These are phyloP conservation scores for Chloropsis hardwickii DNA, from an alignment of 2,113 vertebrate species.

Conservation along the genomic window DNA sequence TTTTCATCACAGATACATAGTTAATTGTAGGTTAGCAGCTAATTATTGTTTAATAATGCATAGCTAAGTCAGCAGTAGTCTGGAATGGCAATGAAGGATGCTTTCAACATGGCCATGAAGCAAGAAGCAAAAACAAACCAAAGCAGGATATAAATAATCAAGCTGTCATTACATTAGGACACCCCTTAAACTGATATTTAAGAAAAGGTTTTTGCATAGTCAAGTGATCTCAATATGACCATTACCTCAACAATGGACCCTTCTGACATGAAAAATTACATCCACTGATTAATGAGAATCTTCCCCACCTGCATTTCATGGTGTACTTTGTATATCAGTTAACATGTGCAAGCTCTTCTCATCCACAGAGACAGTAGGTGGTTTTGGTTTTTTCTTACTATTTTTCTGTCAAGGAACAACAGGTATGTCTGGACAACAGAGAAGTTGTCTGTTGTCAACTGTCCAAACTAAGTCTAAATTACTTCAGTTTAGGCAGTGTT, in stretches of 20 bases:
- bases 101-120: neutral
- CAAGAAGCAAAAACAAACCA: neutral
- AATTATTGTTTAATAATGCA: neutral
- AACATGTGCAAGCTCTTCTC: neutral
- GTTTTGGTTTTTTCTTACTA: neutral
- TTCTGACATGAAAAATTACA: neutral
- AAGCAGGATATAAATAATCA: neutral
- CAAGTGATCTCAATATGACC: neutral
- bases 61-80: neutral
- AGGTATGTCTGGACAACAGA: neutral
- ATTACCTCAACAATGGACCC: neutral
- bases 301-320: neutral
- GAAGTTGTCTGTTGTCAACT: no score
- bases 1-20: neutral
- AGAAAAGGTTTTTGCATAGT: neutral
- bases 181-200: neutral
- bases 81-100: neutral
- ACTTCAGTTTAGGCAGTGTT: neutral
- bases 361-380: neutral
- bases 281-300: neutral
- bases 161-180: neutral
- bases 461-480: neutral
- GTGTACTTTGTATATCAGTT: neutral
- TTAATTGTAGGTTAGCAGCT: neutral
- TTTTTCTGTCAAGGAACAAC: neutral